phyloP scores from a whole-genome alignment of 2,888 invertebrate species.

The Neuroscelio doddi region DNA sequence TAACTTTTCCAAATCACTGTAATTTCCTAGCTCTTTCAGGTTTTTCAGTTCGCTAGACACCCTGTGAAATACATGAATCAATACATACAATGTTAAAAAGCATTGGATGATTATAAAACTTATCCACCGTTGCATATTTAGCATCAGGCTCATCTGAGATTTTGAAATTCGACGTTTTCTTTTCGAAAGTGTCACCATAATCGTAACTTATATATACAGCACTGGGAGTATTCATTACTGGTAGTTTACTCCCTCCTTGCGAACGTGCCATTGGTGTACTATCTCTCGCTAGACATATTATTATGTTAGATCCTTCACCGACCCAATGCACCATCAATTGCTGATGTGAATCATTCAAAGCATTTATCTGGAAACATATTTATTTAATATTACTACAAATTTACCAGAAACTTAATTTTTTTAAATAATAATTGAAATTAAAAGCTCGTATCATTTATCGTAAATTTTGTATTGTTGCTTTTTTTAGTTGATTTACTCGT shows the following conservation, averaged over 20 bases:
- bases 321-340: slow-evolving; percentile 95
- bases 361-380: slow-evolving; percentile 77
- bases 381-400: not conserved
- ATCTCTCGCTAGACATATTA: slow-evolving; percentile 88
- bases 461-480: not conserved
- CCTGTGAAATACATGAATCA: too few species aligned
- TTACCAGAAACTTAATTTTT: not conserved
- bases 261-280: slow-evolving; percentile 73
- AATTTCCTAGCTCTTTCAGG: too few species aligned
- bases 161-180: slow-evolving; percentile 81
- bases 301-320: slow-evolving; percentile 88
- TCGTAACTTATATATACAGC: slow-evolving; percentile 89
- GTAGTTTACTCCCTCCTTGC: slow-evolving; percentile 53
- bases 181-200: slow-evolving; percentile 86
- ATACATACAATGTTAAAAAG: slow-evolving; percentile 85
- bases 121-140: slow-evolving; percentile 82
- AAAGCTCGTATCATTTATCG: not conserved
- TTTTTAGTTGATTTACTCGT: too few species aligned
- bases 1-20: too few species aligned
- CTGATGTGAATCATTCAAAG: slow-evolving; percentile 88
- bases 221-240: slow-evolving; percentile 74
- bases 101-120: slow-evolving; percentile 89
- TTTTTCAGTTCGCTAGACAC: too few species aligned
- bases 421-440: not conserved
- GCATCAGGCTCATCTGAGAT: slow-evolving; percentile 71